Evolutionary conservation across 2,888 invertebrate genomes (phyloP), one percentile per base, ranked within the genome.

Genomic region (Patella caerulea): DNA sequence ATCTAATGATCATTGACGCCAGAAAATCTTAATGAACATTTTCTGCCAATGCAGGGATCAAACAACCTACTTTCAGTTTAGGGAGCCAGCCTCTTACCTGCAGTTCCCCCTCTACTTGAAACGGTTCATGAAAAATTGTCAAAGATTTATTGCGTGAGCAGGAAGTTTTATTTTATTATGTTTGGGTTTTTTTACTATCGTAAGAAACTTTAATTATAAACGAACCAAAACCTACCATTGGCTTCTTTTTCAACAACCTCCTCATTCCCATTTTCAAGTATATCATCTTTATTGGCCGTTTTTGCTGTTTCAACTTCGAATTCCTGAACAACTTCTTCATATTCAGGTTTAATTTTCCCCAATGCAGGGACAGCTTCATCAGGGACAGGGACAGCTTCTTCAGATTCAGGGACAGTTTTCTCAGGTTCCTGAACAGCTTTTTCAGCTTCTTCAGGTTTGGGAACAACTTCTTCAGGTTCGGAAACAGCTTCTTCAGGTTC

Each of bases 191-290:
- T 45, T 45, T 45, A 45, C 45, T 45, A 7, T 45, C 45, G 4
- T 9, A 45, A 45, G 9, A 45, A 45, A 45, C 45, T 45, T 45
- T 45, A 45, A 45, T 45, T 45, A 45, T 45, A 45, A 45, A 45
- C 9, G 7, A 45, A 45, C 5, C 45, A 45, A 9, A 45, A 45
- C 45, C 45, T 45, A 45, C 45, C n/a, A 14, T 74, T 29, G 17
- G 11, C 73, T 55, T 73, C 72, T 72, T 15, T 34, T 73, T 76
- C 73, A 19, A 24, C 19, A 19, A 53, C 59, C 54, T 59, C 17
- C 14, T 70, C 75, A 24, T 56, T 69, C 24, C 14, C 71, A 17
- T 77, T 73, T n/a, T 34, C 29, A 14, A n/a, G 3, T 17, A 12
- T 17, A 34, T 73, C 70, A 14, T 74, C 71, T 7, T 19, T 59